Conservation (phyloP, 2,888 invertebrate genomes). For the Sialis fuliginosa region DNA sequence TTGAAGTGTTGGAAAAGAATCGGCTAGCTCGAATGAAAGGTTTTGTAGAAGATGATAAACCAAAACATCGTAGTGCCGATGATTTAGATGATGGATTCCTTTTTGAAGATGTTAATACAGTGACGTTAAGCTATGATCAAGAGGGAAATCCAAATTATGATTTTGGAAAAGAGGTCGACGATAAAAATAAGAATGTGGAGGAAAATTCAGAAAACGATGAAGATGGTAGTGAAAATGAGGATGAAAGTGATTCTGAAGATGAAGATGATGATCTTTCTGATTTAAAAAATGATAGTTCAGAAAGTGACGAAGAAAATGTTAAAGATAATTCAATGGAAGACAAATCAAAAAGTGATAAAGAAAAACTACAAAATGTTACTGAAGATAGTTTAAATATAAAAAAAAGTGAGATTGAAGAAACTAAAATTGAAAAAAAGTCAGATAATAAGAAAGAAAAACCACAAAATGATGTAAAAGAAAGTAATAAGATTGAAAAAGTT, state of each 20-base stretch:
- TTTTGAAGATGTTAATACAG: constrained; percentile 32
- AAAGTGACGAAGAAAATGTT: constrained; percentile 8
- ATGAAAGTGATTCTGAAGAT: constrained; percentile 14
- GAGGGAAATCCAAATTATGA: constrained; percentile 29
- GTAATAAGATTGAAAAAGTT: neutral
- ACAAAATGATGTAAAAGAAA: constrained; percentile 4
- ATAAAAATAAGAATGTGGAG: constrained; percentile 21
- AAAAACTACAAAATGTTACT: constrained; percentile 6
- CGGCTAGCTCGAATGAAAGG: constrained; percentile 64
- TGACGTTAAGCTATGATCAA: constrained; percentile 32
- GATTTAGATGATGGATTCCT: constrained; percentile 72
- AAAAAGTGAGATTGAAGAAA: constrained; percentile 6
- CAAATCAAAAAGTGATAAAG: constrained; percentile 4
- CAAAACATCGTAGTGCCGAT: constrained; percentile 62
- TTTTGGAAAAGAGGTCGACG: constrained; percentile 21
- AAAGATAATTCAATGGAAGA: constrained; percentile 4
- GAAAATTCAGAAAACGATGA: constrained; percentile 13
- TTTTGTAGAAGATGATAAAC: constrained; percentile 21
- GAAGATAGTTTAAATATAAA: constrained; percentile 4
- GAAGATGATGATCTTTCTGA: constrained; percentile 15
- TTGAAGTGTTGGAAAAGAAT: constrained; percentile 64
- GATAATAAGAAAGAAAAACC: constrained; percentile 5
- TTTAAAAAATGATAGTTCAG: constrained; percentile 14
- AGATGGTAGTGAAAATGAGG: constrained; percentile 11
- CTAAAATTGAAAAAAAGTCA: constrained; percentile 10